Base-by-base conservation (phyloP, 2,113 vertebrate genomes). In the Notothenia coriiceps region DNA sequence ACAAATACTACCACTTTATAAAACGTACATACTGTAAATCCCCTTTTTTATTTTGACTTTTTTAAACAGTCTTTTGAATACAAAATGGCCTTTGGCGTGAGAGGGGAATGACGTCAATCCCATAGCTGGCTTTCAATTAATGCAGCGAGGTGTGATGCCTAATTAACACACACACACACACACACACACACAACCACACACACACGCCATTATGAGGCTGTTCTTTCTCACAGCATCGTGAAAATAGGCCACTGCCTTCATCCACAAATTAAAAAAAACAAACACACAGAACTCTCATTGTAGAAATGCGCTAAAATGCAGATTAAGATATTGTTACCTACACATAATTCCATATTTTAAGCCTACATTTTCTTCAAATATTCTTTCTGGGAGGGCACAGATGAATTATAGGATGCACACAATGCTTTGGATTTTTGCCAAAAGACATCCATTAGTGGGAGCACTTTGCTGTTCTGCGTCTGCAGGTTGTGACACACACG, bases 81-180 rank as follows among this genome's bases (percentile, higher is more conserved):
- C 5, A 40, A 6, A 70, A 74, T 77, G 44, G 64, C 49, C 60
- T 82, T 74, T 62, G 60, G 55, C 14, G 44, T 40, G 52, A 79
- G 29, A 49, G 57, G 14, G 8, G 35, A 20, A 47, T 90, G 92
- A 92, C 87, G 87, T 92, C 91, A 93, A 52, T 10, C 2, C 50
- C 65, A 70, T 68, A 29, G 50, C 60, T 73, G 72, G 78, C 74
- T 80, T 77, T 70, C 78, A 86, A 83, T 89, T 89, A 85, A 74
- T 66, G 77, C 81, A 80, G 62, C 66, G 73, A 86, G 40, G 82
- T 91, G 91, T 83, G 77, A 89, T 80, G 83, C 54, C 74, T 89
- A 87, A 89, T 92, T 89, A 88, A 88, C 49, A 74, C 25, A 29
- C 25, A 29, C 79, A 63, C 82, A 14, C 82, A 59, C 73, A 68